Percentiles rank a stretch among this genome's conserved stretches.
These are phyloP conservation scores for Teleogryllus occipitalis DNA, from an alignment of 1,140 invertebrate species.

Conservation along the genomic window DNA sequence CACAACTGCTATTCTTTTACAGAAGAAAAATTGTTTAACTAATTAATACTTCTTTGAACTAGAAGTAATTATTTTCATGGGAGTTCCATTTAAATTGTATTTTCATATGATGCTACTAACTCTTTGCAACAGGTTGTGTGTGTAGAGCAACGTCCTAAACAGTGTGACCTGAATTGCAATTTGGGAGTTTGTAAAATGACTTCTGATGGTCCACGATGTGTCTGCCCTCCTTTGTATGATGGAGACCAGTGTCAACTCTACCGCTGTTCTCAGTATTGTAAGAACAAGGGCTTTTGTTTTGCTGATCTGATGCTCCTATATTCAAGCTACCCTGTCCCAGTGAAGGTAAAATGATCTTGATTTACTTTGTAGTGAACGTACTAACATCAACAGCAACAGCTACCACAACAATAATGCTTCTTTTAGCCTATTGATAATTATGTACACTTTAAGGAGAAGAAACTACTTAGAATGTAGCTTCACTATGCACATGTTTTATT, in stretches of 20 bases:
- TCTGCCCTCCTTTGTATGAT: constrained; percentile 49
- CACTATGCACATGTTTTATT: too few relatives aligned
- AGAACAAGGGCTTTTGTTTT: constrained; percentile 53
- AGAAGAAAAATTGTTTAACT: not conserved
- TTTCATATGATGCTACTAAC: too few relatives aligned
- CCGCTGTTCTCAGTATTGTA: constrained; percentile 52
- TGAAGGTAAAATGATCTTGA: constrained; percentile 26
- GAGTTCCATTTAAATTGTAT: too few relatives aligned
- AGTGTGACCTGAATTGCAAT: constrained; percentile 39
- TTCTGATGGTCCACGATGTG: constrained; percentile 41
- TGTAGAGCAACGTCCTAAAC: constrained; percentile 24
- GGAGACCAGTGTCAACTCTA: constrained; percentile 54
- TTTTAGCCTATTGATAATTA: too few relatives aligned
- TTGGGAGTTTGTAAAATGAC: constrained; percentile 47
- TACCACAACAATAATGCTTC: too few relatives aligned
- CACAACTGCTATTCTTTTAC: not conserved
- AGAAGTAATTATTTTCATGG: too few relatives aligned
- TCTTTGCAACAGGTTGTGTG: constrained; percentile 21
- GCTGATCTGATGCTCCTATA: constrained; percentile 32
- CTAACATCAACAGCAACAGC: too few relatives aligned
- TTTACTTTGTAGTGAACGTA: too few relatives aligned
- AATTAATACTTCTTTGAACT: not conserved
- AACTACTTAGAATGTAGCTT: too few relatives aligned
- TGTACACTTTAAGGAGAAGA: too few relatives aligned
- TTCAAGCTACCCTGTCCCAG: constrained; percentile 26